Conservation (phyloP, 1,140 invertebrate genomes). For the Bombus breviceps region DNA sequence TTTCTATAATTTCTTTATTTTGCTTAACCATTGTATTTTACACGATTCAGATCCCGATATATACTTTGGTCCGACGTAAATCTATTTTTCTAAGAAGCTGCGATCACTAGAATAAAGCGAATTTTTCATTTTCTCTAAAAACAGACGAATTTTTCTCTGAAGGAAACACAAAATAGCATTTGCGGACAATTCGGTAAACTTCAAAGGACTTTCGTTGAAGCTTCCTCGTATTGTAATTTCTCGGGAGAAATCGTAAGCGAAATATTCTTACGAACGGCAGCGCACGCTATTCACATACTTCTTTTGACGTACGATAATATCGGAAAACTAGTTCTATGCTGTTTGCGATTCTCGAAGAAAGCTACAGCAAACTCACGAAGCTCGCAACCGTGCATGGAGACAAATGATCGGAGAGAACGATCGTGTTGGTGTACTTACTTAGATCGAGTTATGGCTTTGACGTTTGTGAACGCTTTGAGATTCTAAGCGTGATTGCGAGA, state of each 20-base stretch:
- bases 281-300: background rate
- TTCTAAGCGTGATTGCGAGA: background rate
- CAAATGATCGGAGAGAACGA: background rate
- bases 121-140: too few relatives aligned
- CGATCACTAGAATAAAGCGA: too few relatives aligned
- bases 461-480: background rate
- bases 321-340: background rate
- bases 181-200: too few relatives aligned
- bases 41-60: too few relatives aligned
- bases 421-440: constrained; percentile 4
- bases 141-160: background rate
- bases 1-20: too few relatives aligned
- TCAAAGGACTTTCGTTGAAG: background rate
- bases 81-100: too few relatives aligned
- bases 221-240: background rate
- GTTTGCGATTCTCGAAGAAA: background rate
- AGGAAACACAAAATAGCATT: background rate
- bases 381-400: background rate
- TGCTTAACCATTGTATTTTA: too few relatives aligned
- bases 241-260: background rate
- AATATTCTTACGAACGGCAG: background rate
- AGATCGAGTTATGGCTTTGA: background rate
- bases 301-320: background rate
- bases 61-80: too few relatives aligned
- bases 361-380: background rate